These are phyloP conservation scores for Tubulanus polymorphus DNA, from an alignment of 2,888 invertebrate species.

Conservation along the genomic window DNA sequence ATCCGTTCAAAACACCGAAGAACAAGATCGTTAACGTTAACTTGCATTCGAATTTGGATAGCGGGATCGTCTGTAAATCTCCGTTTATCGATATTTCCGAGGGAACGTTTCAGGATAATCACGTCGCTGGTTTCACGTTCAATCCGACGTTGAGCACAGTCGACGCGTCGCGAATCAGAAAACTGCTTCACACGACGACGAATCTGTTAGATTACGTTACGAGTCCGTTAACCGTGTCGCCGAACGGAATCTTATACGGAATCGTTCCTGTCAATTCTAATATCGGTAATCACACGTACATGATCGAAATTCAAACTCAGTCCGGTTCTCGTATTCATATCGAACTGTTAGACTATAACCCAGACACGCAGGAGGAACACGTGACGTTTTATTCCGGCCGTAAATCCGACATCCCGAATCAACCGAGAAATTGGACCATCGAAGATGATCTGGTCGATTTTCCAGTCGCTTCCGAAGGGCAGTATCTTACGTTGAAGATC, in stretches of 20 bases:
- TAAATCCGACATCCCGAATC: neutral
- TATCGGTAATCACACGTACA: neutral
- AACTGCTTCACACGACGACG: constrained; percentile 25
- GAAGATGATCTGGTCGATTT: constrained; percentile 81
- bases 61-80: constrained; percentile 85
- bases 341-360: constrained; percentile 49
- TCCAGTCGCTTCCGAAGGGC: constrained; percentile 73
- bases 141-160: constrained; percentile 74
- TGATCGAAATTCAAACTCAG: constrained; percentile 13
- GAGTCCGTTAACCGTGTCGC: constrained; percentile 1
- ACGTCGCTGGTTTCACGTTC: constrained; percentile 83
- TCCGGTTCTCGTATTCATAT: constrained; percentile 27
- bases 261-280: neutral
- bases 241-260: constrained; percentile 3
- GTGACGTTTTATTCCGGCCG: constrained; percentile 37
- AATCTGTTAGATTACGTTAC: constrained; percentile 24
- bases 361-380: constrained; percentile 38
- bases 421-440: constrained; percentile 28
- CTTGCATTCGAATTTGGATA: constrained; percentile 55
- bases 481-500: constrained; percentile 41
- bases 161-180: constrained; percentile 44
- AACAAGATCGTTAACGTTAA: constrained; percentile 72
- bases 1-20: constrained; percentile 67
- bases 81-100: constrained; percentile 60
- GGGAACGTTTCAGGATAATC: constrained; percentile 77